Evolutionary conservation across 2,797 vertebrate genomes (phyloP), one percentile per base, ranked within the genome.

Genomic region (Muscicapa comitata): DNA sequence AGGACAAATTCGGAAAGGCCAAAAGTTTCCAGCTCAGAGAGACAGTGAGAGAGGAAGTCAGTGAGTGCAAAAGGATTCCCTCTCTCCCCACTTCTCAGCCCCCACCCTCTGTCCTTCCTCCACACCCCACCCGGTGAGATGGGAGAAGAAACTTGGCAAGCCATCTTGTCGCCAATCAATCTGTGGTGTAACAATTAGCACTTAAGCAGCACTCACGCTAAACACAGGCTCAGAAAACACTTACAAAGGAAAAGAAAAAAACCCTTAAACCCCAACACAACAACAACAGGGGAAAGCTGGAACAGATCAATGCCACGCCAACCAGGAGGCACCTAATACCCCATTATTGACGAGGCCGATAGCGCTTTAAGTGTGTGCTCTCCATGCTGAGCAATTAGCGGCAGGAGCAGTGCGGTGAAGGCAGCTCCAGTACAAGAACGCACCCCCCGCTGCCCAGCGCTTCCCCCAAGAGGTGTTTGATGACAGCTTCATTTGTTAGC

Each of bases 161-260:
- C 96, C 98, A 97, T 96, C 97, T 97, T 91, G 97, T 97, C 97
- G 97, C 98, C 97, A 97, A 98, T 98, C 98, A 98, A 98, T 98
- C 97, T 97, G 97, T 96, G 98, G 97, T 97, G 97, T 98, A 97
- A 98, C 98, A 98, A 98, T 98, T 98, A 98, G 98, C 98, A 98
- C 98, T 97, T 97, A 98, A 98, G 97, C 97, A 95, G 97, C 97
- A 97, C 97, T 98, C 98, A 95, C 81, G 93, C 97, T 98, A 98
- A 98, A 98, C 97, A 97, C 95, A 75, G 70, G 86, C 96, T 97
- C 96, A 96, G 95, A 98, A 98, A 98, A 98, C 97, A 98, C 97
- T 97, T 98, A 31, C 83, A 77, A 86, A 84, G 92, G 80, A 76
- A 93, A 88, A 83, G 59, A 15, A 33, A 66, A 63, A 71, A 35